Evolutionary conservation across 2,888 invertebrate genomes (phyloP).

Genomic region (Pherbina coryleti): DNA sequence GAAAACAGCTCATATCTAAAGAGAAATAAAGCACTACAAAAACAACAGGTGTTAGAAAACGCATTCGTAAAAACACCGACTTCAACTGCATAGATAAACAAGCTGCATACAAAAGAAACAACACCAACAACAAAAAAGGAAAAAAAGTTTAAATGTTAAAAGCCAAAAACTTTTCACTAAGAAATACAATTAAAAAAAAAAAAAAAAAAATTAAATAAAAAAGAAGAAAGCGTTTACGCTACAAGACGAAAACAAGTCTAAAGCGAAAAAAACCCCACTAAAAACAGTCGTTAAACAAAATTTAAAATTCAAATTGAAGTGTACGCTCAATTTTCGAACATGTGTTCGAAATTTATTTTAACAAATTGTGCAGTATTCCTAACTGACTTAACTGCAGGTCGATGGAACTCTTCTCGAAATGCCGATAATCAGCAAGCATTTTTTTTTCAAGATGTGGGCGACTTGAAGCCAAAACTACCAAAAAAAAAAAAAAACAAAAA

Average conservation of each 20-base stretch:
- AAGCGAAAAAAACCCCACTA: not conserved
- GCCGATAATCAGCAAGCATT: not conserved
- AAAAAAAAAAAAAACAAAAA: not conserved
- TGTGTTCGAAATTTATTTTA: not conserved
- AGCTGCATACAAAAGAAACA: not conserved
- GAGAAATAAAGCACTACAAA: not conserved
- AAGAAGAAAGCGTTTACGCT: not conserved
- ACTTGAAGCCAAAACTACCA: not conserved
- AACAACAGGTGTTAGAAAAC: conserved; percentile 1
- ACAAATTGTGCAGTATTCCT: not conserved
- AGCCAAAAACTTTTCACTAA: not conserved
- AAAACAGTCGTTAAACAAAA: not conserved
- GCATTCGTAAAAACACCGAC: not conserved
- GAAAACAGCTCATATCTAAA: not conserved
- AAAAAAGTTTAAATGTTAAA: not conserved
- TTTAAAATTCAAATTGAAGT: not conserved
- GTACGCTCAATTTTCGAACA: not conserved
- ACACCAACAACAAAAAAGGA: not conserved
- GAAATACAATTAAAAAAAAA: not conserved
- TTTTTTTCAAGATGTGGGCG: not conserved
- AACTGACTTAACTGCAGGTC: no score
- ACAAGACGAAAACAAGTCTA: not conserved
- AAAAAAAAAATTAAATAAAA: not conserved
- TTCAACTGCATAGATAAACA: no score
- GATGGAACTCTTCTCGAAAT: no score